phyloP scores from a whole-genome alignment of 2,113 vertebrate genomes.

The Ceratotherium simum region DNA sequence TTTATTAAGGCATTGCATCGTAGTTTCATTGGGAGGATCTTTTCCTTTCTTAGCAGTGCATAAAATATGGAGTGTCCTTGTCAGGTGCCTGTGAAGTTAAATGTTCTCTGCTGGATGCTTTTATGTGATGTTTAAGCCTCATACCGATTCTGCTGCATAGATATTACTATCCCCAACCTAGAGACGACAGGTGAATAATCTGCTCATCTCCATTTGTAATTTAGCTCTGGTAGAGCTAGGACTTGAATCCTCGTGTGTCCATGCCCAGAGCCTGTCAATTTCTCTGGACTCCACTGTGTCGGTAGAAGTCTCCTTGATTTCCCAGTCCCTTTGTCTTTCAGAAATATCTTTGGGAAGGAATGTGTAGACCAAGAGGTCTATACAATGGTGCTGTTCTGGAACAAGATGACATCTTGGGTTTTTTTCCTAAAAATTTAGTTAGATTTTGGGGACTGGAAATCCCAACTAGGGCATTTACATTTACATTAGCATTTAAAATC shows the following conservation, averaged over 20 bases:
- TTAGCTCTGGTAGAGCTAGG: neutral
- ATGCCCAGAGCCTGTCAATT: neutral
- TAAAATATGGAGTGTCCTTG: neutral
- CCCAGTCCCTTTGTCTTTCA: neutral
- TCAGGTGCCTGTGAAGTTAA: neutral
- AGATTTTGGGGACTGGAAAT: neutral
- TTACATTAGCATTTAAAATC: neutral
- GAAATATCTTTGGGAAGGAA: neutral
- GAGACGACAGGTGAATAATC: neutral
- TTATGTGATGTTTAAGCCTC: neutral
- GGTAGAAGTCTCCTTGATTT: neutral
- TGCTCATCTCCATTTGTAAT: neutral
- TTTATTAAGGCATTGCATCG: neutral
- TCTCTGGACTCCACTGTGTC: neutral
- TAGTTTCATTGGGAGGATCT: neutral
- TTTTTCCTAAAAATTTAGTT: constrained; percentile 36
- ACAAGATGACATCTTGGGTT: neutral
- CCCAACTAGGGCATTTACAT: neutral
- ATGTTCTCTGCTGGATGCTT: neutral
- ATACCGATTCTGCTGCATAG: neutral
- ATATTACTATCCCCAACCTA: neutral
- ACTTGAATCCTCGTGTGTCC: neutral
- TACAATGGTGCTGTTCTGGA: neutral
- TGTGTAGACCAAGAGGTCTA: neutral
- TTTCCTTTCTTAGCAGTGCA: neutral